phyloP scores from a whole-genome alignment of 2,113 vertebrate species.

The Cyanoderma ruficeps region DNA sequence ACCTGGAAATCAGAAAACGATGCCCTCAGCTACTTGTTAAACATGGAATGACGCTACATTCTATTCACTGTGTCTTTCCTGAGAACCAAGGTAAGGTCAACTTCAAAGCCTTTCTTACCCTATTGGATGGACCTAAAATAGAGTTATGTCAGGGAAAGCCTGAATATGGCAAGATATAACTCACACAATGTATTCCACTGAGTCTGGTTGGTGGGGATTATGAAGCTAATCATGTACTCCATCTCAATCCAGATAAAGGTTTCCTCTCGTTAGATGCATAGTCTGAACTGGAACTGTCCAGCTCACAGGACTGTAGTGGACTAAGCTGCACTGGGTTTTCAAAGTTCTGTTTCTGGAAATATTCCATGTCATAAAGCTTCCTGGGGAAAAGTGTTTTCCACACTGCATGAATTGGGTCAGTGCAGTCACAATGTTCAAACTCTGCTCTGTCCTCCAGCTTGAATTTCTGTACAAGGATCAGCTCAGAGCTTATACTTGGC shows the following conservation, averaged over 20 bases:
- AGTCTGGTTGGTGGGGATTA: not conserved
- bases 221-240: not conserved
- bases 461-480: not conserved
- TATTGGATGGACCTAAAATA: not conserved
- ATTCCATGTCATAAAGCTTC: not conserved
- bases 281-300: not conserved
- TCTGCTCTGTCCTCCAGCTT: not conserved
- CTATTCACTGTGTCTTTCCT: not conserved
- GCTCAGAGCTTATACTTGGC: not conserved
- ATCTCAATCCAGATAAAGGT: not conserved
- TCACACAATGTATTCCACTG: not conserved
- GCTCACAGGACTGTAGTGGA: not conserved
- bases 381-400: not conserved
- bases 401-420: not conserved
- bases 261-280: not conserved
- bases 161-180: not conserved
- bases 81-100: not conserved
- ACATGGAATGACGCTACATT: not conserved
- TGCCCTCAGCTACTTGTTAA: not conserved
- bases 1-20: not conserved
- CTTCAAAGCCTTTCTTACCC: not conserved
- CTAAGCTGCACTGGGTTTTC: not conserved
- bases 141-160: not conserved
- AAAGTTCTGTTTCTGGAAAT: not conserved
- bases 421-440: not conserved